Percentiles rank a stretch among this genome's conserved stretches.
These are phyloP conservation scores for Oenanthe melanoleuca DNA, from an alignment of 2,113 vertebrate genomes.

Conservation along the genomic window DNA sequence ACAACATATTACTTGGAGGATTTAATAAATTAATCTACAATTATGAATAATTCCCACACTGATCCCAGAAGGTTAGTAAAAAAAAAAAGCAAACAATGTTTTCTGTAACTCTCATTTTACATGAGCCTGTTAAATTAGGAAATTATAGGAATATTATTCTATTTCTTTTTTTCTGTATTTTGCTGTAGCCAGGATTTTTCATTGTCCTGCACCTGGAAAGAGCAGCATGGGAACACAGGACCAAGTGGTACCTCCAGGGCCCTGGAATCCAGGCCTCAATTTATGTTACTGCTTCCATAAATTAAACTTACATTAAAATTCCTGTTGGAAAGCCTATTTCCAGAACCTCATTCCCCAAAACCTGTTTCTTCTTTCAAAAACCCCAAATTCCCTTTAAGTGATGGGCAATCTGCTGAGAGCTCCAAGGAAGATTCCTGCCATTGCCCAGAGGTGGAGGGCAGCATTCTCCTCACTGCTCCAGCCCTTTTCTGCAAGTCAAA, in stretches of 20 bases:
- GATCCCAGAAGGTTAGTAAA: background rate
- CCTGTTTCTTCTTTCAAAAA: background rate
- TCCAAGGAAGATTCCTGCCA: fast-evolving
- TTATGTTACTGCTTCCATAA: background rate
- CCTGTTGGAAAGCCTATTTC: background rate
- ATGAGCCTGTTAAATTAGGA: fast-evolving
- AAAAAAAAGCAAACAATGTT: background rate
- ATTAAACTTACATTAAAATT: background rate
- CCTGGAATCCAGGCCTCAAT: background rate
- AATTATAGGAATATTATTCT: background rate
- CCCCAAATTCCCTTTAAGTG: fast-evolving
- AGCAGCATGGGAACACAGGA: fast-evolving
- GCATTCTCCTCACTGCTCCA: background rate
- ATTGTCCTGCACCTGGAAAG: background rate
- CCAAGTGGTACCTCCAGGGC: background rate
- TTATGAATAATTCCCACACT: background rate
- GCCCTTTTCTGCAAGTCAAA: background rate
- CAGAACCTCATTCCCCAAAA: background rate
- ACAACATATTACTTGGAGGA: background rate
- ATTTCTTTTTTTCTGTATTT: background rate
- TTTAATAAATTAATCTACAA: background rate
- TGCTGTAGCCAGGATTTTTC: background rate
- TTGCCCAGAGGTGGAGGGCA: background rate
- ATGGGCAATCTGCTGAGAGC: fast-evolving
- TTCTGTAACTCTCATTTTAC: background rate